phyloP scores from a whole-genome alignment of 2,113 vertebrate genomes.

The Alligator sinensis region DNA sequence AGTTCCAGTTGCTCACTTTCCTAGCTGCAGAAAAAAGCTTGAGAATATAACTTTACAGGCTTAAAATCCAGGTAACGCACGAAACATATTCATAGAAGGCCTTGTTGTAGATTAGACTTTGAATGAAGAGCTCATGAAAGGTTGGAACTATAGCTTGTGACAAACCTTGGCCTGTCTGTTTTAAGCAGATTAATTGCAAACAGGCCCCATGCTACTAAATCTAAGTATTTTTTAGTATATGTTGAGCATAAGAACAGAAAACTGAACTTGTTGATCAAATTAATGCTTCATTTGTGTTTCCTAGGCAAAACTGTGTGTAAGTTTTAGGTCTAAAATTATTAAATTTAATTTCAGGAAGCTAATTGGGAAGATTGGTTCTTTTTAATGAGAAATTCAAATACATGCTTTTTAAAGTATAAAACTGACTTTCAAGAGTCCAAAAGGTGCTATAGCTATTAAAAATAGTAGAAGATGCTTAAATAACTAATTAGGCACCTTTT shows the following conservation, averaged over 20 bases:
- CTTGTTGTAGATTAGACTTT: neutral
- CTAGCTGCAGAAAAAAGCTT: no score
- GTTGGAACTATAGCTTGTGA: neutral
- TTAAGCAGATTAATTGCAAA: neutral
- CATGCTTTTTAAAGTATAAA: neutral
- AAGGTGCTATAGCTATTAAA: neutral
- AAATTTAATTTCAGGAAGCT: neutral
- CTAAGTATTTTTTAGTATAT: neutral
- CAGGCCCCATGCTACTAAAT: neutral
- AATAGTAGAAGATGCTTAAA: neutral
- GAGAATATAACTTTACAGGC: no score
- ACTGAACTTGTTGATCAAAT: neutral
- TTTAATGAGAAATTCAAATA: accelerated
- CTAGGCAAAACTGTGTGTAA: neutral
- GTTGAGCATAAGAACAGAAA: neutral
- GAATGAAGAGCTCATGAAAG: neutral
- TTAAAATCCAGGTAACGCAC: no score
- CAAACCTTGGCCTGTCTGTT: neutral
- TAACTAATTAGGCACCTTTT: neutral
- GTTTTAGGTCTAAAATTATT: neutral
- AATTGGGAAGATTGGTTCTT: neutral
- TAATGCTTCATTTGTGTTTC: slow-evolving; percentile 1
- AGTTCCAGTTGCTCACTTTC: neutral
- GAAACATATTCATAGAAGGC: no score
- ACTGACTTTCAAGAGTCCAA: neutral